phyloP scores from a whole-genome alignment of 2,797 vertebrate species.

The Pantherophis alleghaniensis region DNA sequence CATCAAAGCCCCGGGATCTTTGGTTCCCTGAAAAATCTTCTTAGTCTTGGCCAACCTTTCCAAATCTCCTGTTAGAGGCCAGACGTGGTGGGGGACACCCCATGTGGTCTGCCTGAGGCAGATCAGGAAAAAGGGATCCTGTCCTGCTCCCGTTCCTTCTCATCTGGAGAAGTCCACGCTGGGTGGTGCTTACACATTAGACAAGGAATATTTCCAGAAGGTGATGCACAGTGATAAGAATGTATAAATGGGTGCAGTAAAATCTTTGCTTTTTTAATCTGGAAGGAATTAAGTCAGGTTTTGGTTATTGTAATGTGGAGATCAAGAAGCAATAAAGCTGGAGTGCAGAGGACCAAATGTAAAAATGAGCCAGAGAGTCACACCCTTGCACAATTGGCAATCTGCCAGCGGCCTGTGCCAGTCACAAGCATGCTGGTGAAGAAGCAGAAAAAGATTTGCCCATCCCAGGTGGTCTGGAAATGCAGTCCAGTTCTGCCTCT shows the following conservation, averaged over 20 bases:
- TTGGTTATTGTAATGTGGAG: neutral
- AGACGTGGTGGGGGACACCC: neutral
- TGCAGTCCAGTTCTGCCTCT: accelerated
- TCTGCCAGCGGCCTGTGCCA: neutral
- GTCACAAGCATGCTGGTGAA: neutral
- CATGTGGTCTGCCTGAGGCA: neutral
- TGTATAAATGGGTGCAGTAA: neutral
- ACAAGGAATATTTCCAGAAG: neutral
- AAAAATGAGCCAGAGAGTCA: neutral
- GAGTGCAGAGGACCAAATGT: neutral
- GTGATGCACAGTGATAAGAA: neutral
- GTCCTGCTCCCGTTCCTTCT: neutral
- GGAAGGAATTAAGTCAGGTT: neutral
- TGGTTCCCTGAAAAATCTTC: no score
- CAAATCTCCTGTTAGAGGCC: no score
- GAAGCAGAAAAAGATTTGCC: neutral
- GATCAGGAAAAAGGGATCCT: no score
- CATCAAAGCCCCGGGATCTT: no score
- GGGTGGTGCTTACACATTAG: neutral
- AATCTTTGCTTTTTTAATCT: neutral
- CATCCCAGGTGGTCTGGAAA: neutral
- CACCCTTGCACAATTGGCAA: neutral
- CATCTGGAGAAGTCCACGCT: neutral
- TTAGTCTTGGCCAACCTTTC: no score
- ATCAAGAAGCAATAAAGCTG: neutral